Evolutionary conservation across 2,113 vertebrate species (phyloP).

Genomic region (Talpa occidentalis): DNA sequence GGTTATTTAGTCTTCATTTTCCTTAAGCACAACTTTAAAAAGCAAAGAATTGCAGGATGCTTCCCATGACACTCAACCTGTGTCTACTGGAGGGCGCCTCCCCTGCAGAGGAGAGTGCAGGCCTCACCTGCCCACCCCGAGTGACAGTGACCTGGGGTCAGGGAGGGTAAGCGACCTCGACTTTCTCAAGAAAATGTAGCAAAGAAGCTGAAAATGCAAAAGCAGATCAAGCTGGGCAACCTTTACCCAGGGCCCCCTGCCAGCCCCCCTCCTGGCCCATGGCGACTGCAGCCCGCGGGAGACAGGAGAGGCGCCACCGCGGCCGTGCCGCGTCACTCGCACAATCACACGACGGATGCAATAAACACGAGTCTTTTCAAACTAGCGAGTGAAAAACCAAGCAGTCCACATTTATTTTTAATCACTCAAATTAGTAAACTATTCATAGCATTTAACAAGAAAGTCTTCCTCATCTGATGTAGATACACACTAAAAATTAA

Average conservation of each 20-base stretch:
- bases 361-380: background rate
- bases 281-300: background rate
- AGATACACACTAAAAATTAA: constrained; percentile 64
- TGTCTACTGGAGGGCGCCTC: too few species aligned
- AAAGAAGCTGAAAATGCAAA: constrained; percentile 35
- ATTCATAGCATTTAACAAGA: constrained; percentile 14
- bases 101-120: too few species aligned
- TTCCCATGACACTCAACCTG: background rate
- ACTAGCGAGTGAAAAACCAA: background rate
- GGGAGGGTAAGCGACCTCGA: background rate
- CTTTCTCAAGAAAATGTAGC: constrained; percentile 11
- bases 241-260: background rate
- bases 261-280: background rate
- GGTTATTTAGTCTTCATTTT: background rate
- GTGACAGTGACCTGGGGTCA: too few species aligned
- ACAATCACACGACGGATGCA: too few species aligned
- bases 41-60: background rate
- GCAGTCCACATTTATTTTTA: background rate
- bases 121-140: background rate
- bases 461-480: background rate
- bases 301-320: background rate
- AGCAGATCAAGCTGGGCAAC: background rate
- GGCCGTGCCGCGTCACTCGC: too few species aligned
- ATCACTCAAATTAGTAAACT: background rate
- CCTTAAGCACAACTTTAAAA: background rate